These are phyloP conservation scores for Platycercus adscitus DNA, from an alignment of 2,113 vertebrate species.

Conservation along the genomic window DNA sequence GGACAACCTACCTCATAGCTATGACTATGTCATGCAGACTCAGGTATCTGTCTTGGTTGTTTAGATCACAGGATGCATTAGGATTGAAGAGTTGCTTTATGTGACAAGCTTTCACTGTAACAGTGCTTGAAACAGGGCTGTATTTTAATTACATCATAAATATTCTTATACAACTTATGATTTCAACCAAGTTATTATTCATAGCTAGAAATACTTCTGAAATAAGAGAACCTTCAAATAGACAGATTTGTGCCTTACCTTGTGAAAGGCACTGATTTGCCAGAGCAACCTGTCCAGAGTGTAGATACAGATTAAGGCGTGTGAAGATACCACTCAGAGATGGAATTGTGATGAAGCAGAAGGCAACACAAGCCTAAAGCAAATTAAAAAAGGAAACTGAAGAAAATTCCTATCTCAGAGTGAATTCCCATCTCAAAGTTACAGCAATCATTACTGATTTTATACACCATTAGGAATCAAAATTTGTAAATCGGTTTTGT, in stretches of 20 bases:
- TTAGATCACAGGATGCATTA: background rate
- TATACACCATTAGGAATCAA: background rate
- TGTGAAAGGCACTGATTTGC: constrained; percentile 98
- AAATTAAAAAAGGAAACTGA: background rate
- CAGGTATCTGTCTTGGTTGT: background rate
- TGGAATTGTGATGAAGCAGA: constrained; percentile 98
- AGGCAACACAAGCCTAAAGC: constrained; percentile 93
- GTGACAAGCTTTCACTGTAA: background rate
- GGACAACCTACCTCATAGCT: background rate
- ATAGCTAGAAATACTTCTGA: background rate
- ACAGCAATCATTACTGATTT: background rate
- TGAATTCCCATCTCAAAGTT: background rate
- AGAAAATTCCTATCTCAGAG: background rate
- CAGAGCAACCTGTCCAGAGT: constrained; percentile 93
- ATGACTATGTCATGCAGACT: background rate
- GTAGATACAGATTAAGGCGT: constrained; percentile 91
- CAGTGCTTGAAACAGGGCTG: background rate
- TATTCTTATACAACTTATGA: background rate
- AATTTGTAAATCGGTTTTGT: background rate
- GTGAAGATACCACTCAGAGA: constrained; percentile 92
- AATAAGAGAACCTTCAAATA: background rate
- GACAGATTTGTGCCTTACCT: constrained; percentile 76
- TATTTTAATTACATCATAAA: background rate
- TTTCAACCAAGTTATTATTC: background rate
- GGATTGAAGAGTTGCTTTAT: background rate